Conservation (phyloP, 2,888 invertebrate genomes). For the Drosophila nr. perissopoda region DNA sequence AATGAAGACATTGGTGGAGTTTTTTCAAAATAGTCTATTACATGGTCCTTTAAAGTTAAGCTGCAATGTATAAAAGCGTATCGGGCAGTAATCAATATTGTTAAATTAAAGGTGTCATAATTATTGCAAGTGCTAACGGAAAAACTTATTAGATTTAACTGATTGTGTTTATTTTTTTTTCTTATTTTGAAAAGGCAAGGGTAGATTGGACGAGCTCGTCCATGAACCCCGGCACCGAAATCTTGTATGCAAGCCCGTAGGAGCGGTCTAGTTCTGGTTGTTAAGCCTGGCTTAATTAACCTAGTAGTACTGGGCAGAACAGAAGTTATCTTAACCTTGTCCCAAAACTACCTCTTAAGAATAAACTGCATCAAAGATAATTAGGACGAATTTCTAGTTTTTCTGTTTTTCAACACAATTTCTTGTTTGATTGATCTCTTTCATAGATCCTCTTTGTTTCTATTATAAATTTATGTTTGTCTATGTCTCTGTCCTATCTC, state of each 20-base stretch:
- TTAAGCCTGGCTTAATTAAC: not conserved
- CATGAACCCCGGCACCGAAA: not conserved
- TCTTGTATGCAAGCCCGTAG: not conserved
- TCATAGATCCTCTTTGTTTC: not conserved
- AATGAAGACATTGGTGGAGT: conserved; percentile 92
- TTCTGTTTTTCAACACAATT: not conserved
- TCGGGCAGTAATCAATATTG: not conserved
- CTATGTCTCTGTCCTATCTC: not conserved
- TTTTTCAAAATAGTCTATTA: conserved; percentile 89
- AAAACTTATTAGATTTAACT: too few relatives aligned
- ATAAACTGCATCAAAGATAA: not conserved
- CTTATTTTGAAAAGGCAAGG: too few relatives aligned
- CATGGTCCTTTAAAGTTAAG: conserved; percentile 84
- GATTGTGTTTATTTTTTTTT: too few relatives aligned
- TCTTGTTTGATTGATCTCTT: not conserved
- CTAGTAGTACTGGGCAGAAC: not conserved
- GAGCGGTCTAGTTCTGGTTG: not conserved
- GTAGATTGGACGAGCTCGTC: not conserved
- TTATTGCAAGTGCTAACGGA: not conserved
- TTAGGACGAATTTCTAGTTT: not conserved
- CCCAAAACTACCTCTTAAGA: not conserved
- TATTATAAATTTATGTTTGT: not conserved
- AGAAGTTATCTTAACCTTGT: not conserved
- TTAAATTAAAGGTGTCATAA: not conserved
- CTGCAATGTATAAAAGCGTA: conserved; percentile 60